These are phyloP conservation scores for Natator depressus DNA, from an alignment of 2,113 vertebrate genomes.

Conservation along the genomic window DNA sequence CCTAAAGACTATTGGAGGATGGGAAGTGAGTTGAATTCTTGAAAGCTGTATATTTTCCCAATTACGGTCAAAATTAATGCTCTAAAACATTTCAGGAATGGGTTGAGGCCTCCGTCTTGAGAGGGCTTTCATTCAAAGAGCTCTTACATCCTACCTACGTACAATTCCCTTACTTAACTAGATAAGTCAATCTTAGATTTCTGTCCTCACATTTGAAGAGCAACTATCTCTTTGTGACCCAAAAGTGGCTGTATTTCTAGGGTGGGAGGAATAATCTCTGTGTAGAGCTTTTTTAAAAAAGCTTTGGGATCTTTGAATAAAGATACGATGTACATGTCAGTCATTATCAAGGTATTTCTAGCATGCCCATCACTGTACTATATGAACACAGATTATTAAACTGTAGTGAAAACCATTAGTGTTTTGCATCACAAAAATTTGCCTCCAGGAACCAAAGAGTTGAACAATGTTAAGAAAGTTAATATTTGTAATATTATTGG, in stretches of 20 bases:
- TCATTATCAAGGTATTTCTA: background rate
- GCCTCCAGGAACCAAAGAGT: background rate
- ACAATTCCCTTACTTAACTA: no score
- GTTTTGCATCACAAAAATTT: background rate
- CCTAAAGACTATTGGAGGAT: background rate
- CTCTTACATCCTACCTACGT: background rate
- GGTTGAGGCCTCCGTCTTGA: background rate
- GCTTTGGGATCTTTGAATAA: background rate
- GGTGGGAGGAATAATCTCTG: background rate
- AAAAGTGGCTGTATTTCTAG: background rate
- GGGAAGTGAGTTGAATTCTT: background rate
- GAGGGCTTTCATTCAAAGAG: background rate
- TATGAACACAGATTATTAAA: no score
- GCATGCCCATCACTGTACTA: background rate
- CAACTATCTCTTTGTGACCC: background rate
- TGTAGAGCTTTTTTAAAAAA: background rate
- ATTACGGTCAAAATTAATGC: background rate
- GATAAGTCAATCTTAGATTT: background rate
- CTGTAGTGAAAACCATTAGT: background rate
- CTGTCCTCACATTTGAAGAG: background rate
- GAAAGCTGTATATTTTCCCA: slow-evolving; percentile 3
- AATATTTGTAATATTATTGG: background rate
- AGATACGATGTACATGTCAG: background rate
- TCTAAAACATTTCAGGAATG: background rate
- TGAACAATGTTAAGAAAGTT: background rate